Evolutionary conservation across 2,797 vertebrate genomes (phyloP), one percentile per base, ranked within the genome.

Genomic region (Poecile montanus): DNA sequence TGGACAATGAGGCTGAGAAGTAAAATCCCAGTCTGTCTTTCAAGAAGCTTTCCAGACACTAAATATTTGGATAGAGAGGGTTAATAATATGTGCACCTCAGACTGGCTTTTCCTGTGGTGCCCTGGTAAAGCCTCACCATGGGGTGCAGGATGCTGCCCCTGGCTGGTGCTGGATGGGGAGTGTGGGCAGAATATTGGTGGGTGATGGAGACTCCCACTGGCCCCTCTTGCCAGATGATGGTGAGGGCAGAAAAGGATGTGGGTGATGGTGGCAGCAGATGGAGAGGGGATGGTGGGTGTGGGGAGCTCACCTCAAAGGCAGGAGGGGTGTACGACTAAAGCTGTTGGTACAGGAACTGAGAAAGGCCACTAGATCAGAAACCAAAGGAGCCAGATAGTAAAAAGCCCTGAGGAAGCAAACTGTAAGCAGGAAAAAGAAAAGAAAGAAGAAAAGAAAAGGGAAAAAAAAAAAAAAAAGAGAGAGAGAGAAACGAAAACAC

Each of bases 351-450:
- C 99, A 97, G 99, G 99, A 99, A 98, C 98, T 99, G 99, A 99
- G 98, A 99, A 99, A 99, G 98, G 99, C 99, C 99, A 99, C 99
- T 99, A 99, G 98, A 99, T 99, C 99, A 99, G 99, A 99, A 99
- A 99, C 99, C 99, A 99, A 98, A 99, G 99, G 98, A 99, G 99
- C 99, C 99, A 99, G 98, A 99, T 99, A 99, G 99, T 99, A 98
- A 99, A 98, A 98, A 98, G 98, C 97, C 98, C 98, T 98, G 98
- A 98, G 98, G 98, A 98, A 97, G 98, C 98, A 97, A 98, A 98
- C 98, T 98, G 97, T 80, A 97, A 96, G 97, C 97, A 53, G 95
- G 97, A 98, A 93, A 98, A 95, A 97, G 88, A 96, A 96, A 70
- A 97, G 79, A 97, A 74, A 97, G 30, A 77, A 57, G 40, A 26